phyloP scores from a whole-genome alignment of 1,140 invertebrate genomes.

The Caerostris darwini region DNA sequence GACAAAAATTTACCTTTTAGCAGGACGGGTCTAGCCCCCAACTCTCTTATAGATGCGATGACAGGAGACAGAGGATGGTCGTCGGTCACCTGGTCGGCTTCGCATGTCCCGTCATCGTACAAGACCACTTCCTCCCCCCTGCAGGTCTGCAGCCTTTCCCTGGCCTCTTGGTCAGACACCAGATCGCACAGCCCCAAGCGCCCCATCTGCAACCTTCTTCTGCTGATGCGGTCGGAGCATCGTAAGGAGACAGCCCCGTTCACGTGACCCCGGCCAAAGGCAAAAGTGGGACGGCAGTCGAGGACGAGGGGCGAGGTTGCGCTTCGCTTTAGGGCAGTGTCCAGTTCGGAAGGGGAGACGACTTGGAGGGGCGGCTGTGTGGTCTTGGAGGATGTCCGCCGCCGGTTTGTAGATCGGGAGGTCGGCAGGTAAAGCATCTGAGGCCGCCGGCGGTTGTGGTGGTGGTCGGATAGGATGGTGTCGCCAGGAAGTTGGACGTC shows the following conservation, averaged over 20 bases:
- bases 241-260: constrained; percentile 89
- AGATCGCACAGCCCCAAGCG: constrained; percentile 87
- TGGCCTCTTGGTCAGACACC: constrained; percentile 85
- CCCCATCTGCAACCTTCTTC: constrained; percentile 87
- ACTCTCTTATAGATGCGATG: constrained; percentile 86
- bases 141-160: constrained; percentile 84
- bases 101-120: constrained; percentile 87
- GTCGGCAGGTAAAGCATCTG: constrained; percentile 59
- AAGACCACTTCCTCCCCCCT: constrained; percentile 84
- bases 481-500: constrained; percentile 68
- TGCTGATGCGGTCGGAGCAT: constrained; percentile 88
- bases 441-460: constrained; percentile 39
- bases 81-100: constrained; percentile 85
- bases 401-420: neutral
- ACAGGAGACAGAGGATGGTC: constrained; percentile 87
- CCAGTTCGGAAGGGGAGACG: constrained; percentile 61
- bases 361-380: constrained; percentile 18
- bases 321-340: neutral
- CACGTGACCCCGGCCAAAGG: constrained; percentile 88
- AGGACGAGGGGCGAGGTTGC: constrained; percentile 81
- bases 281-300: constrained; percentile 88
- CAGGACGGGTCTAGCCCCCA: constrained; percentile 87
- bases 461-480: constrained; percentile 54
- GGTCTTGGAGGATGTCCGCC: neutral
- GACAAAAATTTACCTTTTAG: constrained; percentile 86